Base-by-base conservation (phyloP, 2,797 vertebrate genomes). In the Enteromius mattozi region DNA sequence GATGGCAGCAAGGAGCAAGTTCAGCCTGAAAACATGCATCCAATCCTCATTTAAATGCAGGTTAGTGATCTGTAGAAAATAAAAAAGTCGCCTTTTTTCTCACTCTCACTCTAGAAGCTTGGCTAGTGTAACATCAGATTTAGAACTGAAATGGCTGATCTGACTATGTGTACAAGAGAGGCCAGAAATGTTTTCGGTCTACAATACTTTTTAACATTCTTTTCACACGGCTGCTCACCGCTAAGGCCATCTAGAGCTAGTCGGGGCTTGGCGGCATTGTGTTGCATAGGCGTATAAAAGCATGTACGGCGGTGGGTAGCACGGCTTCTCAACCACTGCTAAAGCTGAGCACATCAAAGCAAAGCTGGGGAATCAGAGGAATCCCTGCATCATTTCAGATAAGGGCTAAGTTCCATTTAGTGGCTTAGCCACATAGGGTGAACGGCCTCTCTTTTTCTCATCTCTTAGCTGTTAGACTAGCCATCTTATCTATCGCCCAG, bases 341-440 rank as follows among this genome's bases (percentile, higher is more conserved):
- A 72, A 75, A 84, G 82, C 84, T 81, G 81, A 89, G 90, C 86
- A 94, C 93, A 95, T 94, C 92, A 94, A 94, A 94, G 93, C 89
- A 85, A 89, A 89, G 91, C 89, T 81, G 86, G 91, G 84, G 91
- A 90, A 91, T 89, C 91, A 87, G 88, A 88, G 89, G 92, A 91
- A 89, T 88, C 92, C 89, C 93, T 94, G 93, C 91, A 90, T 93
- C 90, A 89, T 83, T 84, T 80, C 86, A 70, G 94, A 95, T 95
- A 94, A 94, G 92, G 89, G 66, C 87, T 90, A 89, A 88, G 92
- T 93, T 94, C 91, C 91, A 93, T 94, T 94, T 93, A 94, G 91
- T 92, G 82, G 85, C 88, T 92, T 91, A 92, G 89, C 90, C 90
- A 91, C 88, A 87, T 87, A 91, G 92, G 89, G 89, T 91, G 93